These are phyloP conservation scores for Eutolmus rufibarbis DNA, from an alignment of 2,888 invertebrate species.

Conservation along the genomic window DNA sequence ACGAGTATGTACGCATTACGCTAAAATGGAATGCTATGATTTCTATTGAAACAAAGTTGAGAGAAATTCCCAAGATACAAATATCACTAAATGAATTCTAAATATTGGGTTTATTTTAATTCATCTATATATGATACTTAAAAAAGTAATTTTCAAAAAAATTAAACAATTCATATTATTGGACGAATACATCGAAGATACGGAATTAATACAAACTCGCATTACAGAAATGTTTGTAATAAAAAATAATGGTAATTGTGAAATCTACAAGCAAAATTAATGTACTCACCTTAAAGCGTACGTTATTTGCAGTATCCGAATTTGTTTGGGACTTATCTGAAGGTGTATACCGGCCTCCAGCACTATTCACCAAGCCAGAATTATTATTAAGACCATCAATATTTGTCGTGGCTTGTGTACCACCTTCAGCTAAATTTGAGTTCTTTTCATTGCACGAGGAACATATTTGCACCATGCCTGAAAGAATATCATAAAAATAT, in stretches of 20 bases:
- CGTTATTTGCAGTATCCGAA: constrained; percentile 60
- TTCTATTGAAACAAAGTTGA: no score
- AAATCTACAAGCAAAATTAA: neutral
- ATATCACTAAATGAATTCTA: no score
- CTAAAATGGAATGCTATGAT: no score
- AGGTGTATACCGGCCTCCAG: constrained; percentile 58
- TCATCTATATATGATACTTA: no score
- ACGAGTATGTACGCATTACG: no score
- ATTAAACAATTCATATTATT: neutral
- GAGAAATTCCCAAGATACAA: no score
- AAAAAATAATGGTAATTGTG: neutral
- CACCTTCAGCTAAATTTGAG: constrained; percentile 64
- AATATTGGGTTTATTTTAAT: no score
- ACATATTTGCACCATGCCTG: constrained; percentile 85
- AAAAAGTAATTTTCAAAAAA: no score
- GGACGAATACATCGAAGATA: neutral
- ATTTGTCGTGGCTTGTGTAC: constrained; percentile 50
- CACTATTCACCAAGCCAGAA: constrained; percentile 47
- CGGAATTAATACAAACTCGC: neutral
- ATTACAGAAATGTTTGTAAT: neutral
- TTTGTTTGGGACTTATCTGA: constrained; percentile 61
- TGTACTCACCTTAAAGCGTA: constrained; percentile 60
- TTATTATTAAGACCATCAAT: constrained; percentile 50
- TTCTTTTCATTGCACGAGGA: constrained; percentile 83
- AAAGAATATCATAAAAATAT: neutral